These are phyloP conservation scores for Timandra comae DNA, from an alignment of 2,888 invertebrate genomes.

Conservation along the genomic window DNA sequence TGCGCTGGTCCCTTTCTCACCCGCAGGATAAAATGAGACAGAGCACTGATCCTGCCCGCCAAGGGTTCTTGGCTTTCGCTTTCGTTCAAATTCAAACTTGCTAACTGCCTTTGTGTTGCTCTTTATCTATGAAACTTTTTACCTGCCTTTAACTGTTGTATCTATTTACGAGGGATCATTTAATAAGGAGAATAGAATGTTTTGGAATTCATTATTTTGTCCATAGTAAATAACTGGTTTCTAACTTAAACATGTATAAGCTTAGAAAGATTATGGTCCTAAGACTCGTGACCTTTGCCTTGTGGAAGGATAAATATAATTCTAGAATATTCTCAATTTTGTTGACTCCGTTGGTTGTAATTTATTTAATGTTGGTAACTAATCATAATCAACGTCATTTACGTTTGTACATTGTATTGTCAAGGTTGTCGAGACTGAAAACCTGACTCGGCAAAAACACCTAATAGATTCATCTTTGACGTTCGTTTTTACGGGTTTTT, in stretches of 20 bases:
- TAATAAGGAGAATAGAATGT: no score
- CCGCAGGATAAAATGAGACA: constrained; percentile 35
- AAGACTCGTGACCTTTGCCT: no score
- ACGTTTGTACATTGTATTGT: constrained; percentile 19
- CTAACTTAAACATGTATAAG: neutral
- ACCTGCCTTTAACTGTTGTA: no score
- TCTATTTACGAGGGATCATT: no score
- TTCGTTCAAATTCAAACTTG: constrained; percentile 31
- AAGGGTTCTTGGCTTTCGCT: constrained; percentile 46
- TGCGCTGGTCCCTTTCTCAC: constrained; percentile 47
- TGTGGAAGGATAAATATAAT: no score
- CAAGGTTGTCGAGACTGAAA: constrained; percentile 45
- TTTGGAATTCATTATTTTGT: no score
- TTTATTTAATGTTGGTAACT: constrained; percentile 14
- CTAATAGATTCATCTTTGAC: constrained; percentile 17
- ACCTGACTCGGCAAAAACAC: constrained; percentile 20
- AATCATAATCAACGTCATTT: constrained; percentile 23
- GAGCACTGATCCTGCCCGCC: constrained; percentile 48
- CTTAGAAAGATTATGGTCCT: neutral
- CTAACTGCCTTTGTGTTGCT: constrained; percentile 10
- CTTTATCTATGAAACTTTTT: neutral
- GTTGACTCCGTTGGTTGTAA: no score
- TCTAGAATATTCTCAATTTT: constrained; percentile 1
- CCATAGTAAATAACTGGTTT: neutral
- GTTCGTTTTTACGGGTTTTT: no score